phyloP scores from a whole-genome alignment of 2,888 invertebrate species.

The Eupithecia inturbata region DNA sequence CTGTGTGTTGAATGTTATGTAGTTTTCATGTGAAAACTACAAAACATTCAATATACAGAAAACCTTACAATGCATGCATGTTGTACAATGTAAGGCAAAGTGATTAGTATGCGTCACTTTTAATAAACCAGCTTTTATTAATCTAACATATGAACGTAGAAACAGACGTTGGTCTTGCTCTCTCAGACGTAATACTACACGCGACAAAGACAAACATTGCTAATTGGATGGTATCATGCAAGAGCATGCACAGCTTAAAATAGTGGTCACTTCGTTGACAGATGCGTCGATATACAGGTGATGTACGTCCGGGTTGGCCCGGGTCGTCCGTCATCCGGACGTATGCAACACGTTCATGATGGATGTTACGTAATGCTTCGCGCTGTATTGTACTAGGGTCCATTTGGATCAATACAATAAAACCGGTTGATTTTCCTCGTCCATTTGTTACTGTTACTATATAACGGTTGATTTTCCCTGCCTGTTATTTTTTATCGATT shows the following conservation, averaged over 20 bases:
- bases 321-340: slow-evolving; percentile 4
- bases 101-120: background rate
- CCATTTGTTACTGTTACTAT: background rate
- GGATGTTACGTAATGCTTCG: slow-evolving; percentile 2
- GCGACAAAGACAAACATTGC: background rate
- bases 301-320: background rate
- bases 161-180: background rate
- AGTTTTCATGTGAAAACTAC: too few relatives aligned
- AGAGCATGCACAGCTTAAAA: slow-evolving; percentile 7
- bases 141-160: background rate
- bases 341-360: slow-evolving; percentile 26
- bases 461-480: background rate
- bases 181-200: background rate
- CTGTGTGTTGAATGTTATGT: too few relatives aligned
- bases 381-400: background rate
- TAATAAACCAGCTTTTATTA: background rate
- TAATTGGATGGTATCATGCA: background rate
- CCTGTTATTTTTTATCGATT: background rate
- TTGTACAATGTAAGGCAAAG: background rate
- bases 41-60: background rate
- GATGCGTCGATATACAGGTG: slow-evolving; percentile 3
- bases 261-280: slow-evolving; percentile 23
- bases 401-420: background rate
- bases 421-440: background rate
- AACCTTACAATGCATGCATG: background rate